These are phyloP conservation scores for Conchocele bisecta DNA, from an alignment of 2,888 invertebrate genomes.

Conservation along the genomic window DNA sequence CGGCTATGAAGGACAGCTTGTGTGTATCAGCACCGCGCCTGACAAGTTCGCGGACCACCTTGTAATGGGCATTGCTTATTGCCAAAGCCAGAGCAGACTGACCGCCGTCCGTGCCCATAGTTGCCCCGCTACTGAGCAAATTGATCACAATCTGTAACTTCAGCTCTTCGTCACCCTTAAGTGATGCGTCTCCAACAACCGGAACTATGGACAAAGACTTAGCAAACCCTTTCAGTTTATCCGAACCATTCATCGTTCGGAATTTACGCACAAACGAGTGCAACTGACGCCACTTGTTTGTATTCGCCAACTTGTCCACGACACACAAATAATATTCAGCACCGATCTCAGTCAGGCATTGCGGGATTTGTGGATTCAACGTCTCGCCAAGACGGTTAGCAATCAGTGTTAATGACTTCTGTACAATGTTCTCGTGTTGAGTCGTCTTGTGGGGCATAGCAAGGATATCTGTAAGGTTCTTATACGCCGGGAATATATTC, in stretches of 20 bases:
- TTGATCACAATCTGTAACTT: constrained; percentile 53
- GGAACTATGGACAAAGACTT: constrained; percentile 48
- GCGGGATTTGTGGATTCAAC: constrained; percentile 63
- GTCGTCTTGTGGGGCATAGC: constrained; percentile 36
- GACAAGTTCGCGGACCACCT: constrained; percentile 61
- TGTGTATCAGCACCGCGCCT: constrained; percentile 61
- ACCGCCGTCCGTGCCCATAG: constrained; percentile 53
- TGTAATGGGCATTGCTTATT: constrained; percentile 54
- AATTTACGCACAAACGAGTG: constrained; percentile 59
- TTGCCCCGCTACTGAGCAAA: constrained; percentile 56
- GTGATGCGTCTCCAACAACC: constrained; percentile 41
- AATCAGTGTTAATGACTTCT: constrained; percentile 35
- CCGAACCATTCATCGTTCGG: constrained; percentile 46
- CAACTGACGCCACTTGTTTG: constrained; percentile 64
- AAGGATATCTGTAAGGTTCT: constrained; percentile 32
- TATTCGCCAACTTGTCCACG: constrained; percentile 50
- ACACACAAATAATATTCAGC: constrained; percentile 49
- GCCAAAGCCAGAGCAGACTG: constrained; percentile 45
- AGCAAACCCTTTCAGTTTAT: constrained; percentile 54
- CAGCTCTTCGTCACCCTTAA: constrained; percentile 44
- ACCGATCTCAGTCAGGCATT: constrained; percentile 47
- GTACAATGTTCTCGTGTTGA: constrained; percentile 42
- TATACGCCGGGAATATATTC: constrained; percentile 34
- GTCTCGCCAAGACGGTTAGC: constrained; percentile 42
- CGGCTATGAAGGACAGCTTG: constrained; percentile 52